These are phyloP conservation scores for Oasisia sp. DNA, from an alignment of 2,888 invertebrate species.

Conservation along the genomic window DNA sequence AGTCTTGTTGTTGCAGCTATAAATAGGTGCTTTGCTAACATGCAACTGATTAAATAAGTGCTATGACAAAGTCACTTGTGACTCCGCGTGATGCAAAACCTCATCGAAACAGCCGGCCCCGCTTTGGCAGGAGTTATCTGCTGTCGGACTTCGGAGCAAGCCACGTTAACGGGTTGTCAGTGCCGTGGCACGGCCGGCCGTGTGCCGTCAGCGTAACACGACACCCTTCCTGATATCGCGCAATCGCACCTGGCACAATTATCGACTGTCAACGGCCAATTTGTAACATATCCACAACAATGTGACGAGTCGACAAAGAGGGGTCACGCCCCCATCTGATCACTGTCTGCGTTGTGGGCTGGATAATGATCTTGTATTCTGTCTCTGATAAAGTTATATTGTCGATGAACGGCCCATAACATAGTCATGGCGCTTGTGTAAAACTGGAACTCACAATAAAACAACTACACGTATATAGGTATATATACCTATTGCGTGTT, in stretches of 20 bases:
- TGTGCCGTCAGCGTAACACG: neutral
- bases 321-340: too few species aligned
- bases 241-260: neutral
- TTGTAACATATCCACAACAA: neutral
- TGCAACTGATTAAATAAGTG: neutral
- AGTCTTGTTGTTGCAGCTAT: neutral
- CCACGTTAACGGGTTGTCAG: neutral
- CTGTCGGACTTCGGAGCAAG: neutral
- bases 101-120: neutral
- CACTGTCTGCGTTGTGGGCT: neutral
- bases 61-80: conserved; percentile 4
- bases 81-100: neutral
- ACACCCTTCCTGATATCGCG: neutral
- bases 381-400: too few species aligned
- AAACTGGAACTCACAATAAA: too few species aligned
- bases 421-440: too few species aligned
- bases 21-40: neutral
- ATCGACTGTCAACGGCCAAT: neutral
- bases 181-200: neutral
- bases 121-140: neutral
- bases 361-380: too few species aligned
- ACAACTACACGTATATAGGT: too few species aligned
- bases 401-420: too few species aligned
- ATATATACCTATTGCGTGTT: too few species aligned
- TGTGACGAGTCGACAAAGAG: neutral